Percentiles rank a stretch among this genome's conserved stretches.
Conservation (phyloP, 2,888 invertebrate species). For the Napeogenes sylphis region DNA sequence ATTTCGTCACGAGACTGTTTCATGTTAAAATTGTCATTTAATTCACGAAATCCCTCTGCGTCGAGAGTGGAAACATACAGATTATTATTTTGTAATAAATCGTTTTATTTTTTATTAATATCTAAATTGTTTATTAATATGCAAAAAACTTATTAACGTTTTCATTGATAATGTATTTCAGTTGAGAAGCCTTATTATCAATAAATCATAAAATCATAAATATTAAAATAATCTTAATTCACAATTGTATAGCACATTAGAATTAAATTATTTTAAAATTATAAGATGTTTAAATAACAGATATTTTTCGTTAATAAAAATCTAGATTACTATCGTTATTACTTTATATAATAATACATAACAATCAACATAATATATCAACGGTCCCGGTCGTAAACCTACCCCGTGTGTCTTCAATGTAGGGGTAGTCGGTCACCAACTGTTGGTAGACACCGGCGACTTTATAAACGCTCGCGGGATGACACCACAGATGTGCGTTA, state of each 20-base stretch:
- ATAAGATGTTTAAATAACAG: no score
- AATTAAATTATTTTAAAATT: no score
- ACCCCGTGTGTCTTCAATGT: slow-evolving; percentile 20
- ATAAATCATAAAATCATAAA: no score
- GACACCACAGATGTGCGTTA: slow-evolving; percentile 59
- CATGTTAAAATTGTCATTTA: slow-evolving; percentile 54
- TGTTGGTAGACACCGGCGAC: slow-evolving; percentile 61
- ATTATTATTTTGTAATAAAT: background rate
- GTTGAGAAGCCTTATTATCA: no score
- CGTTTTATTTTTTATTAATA: background rate
- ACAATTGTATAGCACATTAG: no score
- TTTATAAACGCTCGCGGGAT: slow-evolving; percentile 49
- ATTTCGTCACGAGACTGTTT: slow-evolving; percentile 43
- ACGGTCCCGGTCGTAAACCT: background rate
- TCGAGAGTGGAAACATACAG: slow-evolving; percentile 38
- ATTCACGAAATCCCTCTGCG: slow-evolving; percentile 47
- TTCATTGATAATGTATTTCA: no score
- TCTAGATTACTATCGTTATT: no score
- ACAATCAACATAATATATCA: background rate
- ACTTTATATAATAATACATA: no score
- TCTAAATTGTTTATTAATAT: no score
- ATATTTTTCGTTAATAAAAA: no score
- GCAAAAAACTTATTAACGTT: no score
- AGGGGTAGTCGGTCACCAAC: slow-evolving; percentile 36
- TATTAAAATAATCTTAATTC: no score